Base-by-base conservation (phyloP, 2,797 vertebrate species). In the Diplodus sargus region DNA sequence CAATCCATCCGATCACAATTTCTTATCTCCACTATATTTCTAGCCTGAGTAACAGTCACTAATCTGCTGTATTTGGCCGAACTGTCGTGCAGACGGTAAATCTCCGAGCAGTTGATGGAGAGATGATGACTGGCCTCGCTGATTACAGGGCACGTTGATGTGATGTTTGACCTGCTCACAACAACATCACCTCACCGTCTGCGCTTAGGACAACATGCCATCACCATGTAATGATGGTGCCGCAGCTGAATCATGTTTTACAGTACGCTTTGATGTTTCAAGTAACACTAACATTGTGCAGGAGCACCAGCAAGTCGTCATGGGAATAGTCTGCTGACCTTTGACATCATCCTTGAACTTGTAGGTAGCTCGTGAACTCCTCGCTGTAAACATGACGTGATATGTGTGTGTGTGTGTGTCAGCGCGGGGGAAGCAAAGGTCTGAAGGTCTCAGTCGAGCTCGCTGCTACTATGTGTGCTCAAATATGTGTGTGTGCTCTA, bases 101-200 rank as follows among this genome's bases (percentile, higher is more conserved):
- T 73, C 25, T 71, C 60, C 17, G 23, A 83, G 8, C 61, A 51
- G 57, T 49, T 61, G 70, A 71, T 53, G 42, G n/a, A 25, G 58
- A 18, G 51, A 70, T 58, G 82, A 70, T 59, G 79, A 67, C 67
- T 42, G 63, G 12, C 1, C 25, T 57, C 60, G 14, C n/a, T 82
- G 81, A 82, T 82, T 63, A 85, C 71, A 70, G 78, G 28, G 70
- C 15, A 49, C 25, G 22, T 18, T 48, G 70, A 70, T 70, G 22
- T 34, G 48, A 78, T 78, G 70, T 76, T 76, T 79, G 66, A 47
- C 75, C 52, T 54, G 43, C 60, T 75, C 58, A 74, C 69, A 65
- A 47, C 23, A 64, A 51, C 76, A 70, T 81, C 51, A 68, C 58
- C 61, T 84, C 74, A 72, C 34, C 56, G 22, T 58, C 11, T 73